Evolutionary conservation across 2,888 invertebrate genomes (phyloP).

Genomic region (Pristionchus entomophagus): DNA sequence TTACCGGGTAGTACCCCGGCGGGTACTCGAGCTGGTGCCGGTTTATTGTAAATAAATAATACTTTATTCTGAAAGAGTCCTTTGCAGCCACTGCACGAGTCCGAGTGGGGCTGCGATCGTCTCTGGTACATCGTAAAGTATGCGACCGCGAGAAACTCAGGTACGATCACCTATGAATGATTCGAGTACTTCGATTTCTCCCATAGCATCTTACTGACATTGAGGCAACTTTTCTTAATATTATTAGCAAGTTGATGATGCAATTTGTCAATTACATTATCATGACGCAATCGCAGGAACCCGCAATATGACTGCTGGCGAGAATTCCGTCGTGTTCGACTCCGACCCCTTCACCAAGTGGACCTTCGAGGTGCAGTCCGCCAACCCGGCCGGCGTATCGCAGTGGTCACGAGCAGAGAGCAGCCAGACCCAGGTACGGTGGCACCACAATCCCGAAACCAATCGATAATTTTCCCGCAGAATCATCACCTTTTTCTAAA

Average conservation of each 20-base stretch:
- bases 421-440: slow-evolving; percentile 66
- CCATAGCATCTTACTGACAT: no score
- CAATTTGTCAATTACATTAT: background rate
- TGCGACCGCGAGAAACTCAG: slow-evolving; percentile 61
- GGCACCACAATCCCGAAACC: background rate
- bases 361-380: slow-evolving; percentile 75
- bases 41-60: no score
- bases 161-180: no score
- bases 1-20: no score
- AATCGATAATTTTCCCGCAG: no score
- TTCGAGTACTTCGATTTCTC: no score
- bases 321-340: slow-evolving; percentile 70
- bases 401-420: slow-evolving; percentile 70
- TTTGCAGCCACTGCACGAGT: slow-evolving; percentile 69
- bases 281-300: slow-evolving; percentile 50
- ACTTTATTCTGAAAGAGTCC: no score
- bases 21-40: no score
- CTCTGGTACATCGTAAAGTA: slow-evolving; percentile 76
- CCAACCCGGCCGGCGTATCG: slow-evolving; percentile 73
- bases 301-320: slow-evolving; percentile 71
- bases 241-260: background rate
- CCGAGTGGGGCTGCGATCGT: slow-evolving; percentile 75
- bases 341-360: slow-evolving; percentile 75
- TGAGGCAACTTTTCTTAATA: no score
- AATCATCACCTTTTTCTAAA: no score